Evolutionary conservation across 1,140 invertebrate genomes (phyloP), one percentile per base, ranked within the genome.

Genomic region (Diplogasteroides magnus): DNA sequence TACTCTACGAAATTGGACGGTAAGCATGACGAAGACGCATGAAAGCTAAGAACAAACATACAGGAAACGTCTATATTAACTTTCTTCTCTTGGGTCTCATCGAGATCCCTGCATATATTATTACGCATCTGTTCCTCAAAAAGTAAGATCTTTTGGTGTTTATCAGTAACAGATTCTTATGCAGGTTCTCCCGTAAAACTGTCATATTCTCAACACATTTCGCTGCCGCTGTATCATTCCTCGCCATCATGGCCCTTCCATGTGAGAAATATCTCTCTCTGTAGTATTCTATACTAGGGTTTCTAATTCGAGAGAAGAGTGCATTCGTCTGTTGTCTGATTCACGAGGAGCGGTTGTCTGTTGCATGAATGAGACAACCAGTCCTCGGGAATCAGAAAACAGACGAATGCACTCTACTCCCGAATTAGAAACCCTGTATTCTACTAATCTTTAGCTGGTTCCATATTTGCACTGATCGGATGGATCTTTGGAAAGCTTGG

Each of bases 21-120:
- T 6, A 19, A 48, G 6, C 19, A 48, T 48, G 6, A 48, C 37
- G 37, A n/a, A n/a, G n/a, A n/a, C n/a, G n/a, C n/a, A n/a, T n/a
- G n/a, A n/a, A n/a, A n/a, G n/a, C n/a, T n/a, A n/a, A n/a, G n/a
- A n/a, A n/a, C n/a, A n/a, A n/a, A n/a, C n/a, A n/a, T n/a, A n/a
- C n/a, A n/a, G n/a, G n/a, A n/a, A 79, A 83, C 65, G 73, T 74
- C 2, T 84, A 78, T 69, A 32, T 83, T 2, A 85, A 85, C 62
- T 84, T 80, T 67, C 76, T 83, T 29, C 62, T 84, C 1, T 72
- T 76, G 29, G 81, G 76, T 13, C 26, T 83, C 2, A 68, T 83
- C n/a, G 84, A 85, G 62, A 67, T 84, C 27, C 83, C 83, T 0
- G 77, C 77, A 1, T 77, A 77, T 67, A 32, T 83, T 28, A 29